Conservation (phyloP, 2,113 vertebrate species). For the Alligator sinensis region DNA sequence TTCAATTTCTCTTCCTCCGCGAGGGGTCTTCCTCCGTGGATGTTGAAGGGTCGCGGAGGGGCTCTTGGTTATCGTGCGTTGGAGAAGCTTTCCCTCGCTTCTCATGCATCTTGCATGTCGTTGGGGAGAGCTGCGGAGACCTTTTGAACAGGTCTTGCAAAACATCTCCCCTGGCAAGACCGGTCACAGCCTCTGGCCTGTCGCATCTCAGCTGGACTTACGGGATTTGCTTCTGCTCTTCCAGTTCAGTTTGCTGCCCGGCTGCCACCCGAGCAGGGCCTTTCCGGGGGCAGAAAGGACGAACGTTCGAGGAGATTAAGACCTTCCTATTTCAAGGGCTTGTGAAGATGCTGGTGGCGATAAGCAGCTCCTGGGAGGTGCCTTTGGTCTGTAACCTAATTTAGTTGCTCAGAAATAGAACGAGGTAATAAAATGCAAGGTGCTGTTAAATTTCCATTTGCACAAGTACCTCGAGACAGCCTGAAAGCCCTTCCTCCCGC, state of each 20-base stretch:
- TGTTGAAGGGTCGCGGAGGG: not conserved
- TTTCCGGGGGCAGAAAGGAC: not conserved
- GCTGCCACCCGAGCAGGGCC: not conserved
- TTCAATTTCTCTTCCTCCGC: not conserved
- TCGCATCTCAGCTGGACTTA: rapidly evolving
- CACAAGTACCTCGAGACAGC: not conserved
- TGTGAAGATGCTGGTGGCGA: not conserved
- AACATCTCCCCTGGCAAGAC: rapidly evolving
- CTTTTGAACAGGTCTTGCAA: not conserved
- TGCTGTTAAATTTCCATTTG: not conserved
- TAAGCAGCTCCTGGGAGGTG: rapidly evolving
- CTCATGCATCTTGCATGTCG: not conserved
- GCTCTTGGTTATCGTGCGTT: rapidly evolving
- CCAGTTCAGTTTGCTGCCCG: not conserved
- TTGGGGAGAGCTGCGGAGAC: not conserved
- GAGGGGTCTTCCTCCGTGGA: not conserved
- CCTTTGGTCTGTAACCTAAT: rapidly evolving
- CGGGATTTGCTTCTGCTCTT: not conserved
- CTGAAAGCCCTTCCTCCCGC: not conserved
- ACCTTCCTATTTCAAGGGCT: not conserved
- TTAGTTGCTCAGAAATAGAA: not conserved
- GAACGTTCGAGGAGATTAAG: not conserved
- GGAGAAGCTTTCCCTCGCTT: not conserved
- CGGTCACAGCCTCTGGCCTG: not conserved
- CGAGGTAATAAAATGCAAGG: not conserved